phyloP scores from a whole-genome alignment of 2,113 vertebrate genomes.

The Tychaedon coryphoeus region DNA sequence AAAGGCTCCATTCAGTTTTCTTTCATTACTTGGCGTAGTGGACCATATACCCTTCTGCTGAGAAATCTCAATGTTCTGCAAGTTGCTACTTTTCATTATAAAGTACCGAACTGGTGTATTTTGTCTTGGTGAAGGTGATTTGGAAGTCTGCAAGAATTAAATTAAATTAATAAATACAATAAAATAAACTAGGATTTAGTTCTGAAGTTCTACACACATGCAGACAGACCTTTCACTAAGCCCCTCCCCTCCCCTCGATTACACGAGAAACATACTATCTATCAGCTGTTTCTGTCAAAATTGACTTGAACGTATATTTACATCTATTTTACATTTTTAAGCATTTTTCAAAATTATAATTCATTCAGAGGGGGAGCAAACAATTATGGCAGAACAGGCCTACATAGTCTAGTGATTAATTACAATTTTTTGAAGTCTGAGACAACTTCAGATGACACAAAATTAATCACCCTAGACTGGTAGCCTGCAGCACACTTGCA shows the following conservation, averaged over 20 bases:
- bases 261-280: neutral
- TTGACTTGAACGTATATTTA: neutral
- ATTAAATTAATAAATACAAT: neutral
- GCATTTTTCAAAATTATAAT: neutral
- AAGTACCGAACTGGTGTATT: constrained; percentile 82
- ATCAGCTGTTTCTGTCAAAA: neutral
- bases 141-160: constrained; percentile 65
- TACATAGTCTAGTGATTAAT: neutral
- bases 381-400: neutral
- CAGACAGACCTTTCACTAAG: neutral
- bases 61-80: constrained; percentile 88
- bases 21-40: constrained; percentile 84
- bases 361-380: neutral
- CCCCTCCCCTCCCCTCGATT: neutral
- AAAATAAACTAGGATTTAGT: neutral
- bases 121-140: constrained; percentile 70
- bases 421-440: neutral
- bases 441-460: neutral
- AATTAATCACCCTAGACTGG: neutral
- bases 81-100: constrained; percentile 91
- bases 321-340: neutral
- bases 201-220: neutral
- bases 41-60: constrained; percentile 93
- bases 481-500: neutral
- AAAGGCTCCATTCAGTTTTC: constrained; percentile 86